Conservation (phyloP, 2,888 invertebrate genomes). For the Hemicrepidius hirtus region DNA sequence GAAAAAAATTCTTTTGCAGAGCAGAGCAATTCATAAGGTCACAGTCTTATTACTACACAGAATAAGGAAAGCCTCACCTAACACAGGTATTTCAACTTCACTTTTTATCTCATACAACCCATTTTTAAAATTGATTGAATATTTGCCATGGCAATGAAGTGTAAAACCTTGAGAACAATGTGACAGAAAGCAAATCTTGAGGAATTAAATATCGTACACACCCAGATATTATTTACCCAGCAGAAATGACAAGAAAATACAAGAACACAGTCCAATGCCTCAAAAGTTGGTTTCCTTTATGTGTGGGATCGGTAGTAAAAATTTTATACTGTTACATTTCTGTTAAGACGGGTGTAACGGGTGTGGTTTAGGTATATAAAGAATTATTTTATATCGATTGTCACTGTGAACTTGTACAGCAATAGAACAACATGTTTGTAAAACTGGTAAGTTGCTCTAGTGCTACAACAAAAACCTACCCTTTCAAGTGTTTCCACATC, state of each 20-base stretch:
- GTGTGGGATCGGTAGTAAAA: constrained; percentile 70
- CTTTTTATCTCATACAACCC: constrained; percentile 62
- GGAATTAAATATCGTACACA: constrained; percentile 58
- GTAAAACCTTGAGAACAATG: constrained; percentile 68
- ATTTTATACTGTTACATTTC: constrained; percentile 68
- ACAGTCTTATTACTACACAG: constrained; percentile 64
- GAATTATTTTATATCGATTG: constrained; percentile 65
- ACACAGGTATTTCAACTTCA: constrained; percentile 67
- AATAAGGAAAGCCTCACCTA: constrained; percentile 71
- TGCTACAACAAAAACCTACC: constrained; percentile 18
- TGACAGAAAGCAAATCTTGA: constrained; percentile 64
- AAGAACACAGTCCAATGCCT: constrained; percentile 46
- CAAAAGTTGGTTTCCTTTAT: constrained; percentile 59
- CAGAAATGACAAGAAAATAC: constrained; percentile 37
- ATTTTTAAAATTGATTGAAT: constrained; percentile 67
- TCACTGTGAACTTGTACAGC: constrained; percentile 66
- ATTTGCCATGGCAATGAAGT: constrained; percentile 71
- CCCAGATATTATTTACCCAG: constrained; percentile 36
- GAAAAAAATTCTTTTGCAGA: constrained; percentile 61
- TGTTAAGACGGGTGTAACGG: constrained; percentile 66
- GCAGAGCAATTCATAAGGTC: constrained; percentile 62
- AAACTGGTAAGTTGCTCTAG: constrained; percentile 69
- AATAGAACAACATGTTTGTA: constrained; percentile 69
- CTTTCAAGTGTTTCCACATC: not conserved
- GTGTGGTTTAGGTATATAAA: constrained; percentile 69